Percentiles rank a stretch among this genome's conserved stretches.
Conservation (phyloP, 2,113 vertebrate genomes). For the Heterochromis multidens region DNA sequence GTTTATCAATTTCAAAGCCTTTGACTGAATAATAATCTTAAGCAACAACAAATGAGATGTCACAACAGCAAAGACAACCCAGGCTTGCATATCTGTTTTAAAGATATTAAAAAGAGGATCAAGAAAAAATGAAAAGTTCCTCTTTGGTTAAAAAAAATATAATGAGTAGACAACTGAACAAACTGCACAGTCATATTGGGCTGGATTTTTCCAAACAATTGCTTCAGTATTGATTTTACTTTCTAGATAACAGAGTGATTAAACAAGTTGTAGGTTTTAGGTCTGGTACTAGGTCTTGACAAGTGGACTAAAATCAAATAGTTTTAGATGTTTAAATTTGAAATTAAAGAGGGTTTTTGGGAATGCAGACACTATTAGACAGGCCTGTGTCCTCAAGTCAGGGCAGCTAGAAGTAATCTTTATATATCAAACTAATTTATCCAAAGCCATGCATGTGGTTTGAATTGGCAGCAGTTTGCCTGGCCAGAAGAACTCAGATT, state of each 20-base stretch:
- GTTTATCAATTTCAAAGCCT: background rate
- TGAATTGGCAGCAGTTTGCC: background rate
- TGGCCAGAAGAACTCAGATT: background rate
- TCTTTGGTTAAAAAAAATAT: background rate
- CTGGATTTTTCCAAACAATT: background rate
- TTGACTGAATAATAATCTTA: background rate
- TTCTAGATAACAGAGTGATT: constrained; percentile 8
- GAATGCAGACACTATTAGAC: background rate
- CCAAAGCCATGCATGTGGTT: background rate
- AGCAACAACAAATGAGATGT: constrained; percentile 16
- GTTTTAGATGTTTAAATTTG: background rate
- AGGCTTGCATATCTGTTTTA: background rate
- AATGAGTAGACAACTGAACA: constrained; percentile 10
- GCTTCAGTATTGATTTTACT: background rate
- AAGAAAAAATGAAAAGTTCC: background rate
- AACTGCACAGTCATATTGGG: background rate
- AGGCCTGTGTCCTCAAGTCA: background rate
- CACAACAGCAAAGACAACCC: background rate
- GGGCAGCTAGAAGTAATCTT: fast-evolving
- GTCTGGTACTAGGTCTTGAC: background rate
- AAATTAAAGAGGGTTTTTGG: background rate
- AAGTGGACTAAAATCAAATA: background rate
- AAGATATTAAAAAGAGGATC: constrained; percentile 3
- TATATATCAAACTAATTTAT: too few relatives aligned
- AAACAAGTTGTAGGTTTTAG: background rate